Evolutionary conservation across 2,888 invertebrate genomes (phyloP), one percentile per base, ranked within the genome.

Genomic region (Hyalella azteca): DNA sequence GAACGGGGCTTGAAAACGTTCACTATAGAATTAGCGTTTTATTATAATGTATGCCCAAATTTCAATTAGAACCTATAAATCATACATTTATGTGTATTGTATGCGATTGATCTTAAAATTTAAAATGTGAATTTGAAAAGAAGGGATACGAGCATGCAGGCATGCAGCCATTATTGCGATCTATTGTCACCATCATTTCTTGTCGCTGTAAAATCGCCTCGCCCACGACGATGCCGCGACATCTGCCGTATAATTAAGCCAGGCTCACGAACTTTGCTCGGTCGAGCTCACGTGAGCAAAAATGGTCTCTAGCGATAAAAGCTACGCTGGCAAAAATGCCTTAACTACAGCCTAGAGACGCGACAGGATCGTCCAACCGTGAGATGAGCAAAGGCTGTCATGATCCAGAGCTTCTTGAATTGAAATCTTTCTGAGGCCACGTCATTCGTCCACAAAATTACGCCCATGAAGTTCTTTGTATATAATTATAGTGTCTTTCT

Each of bases 341-440:
- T 66, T 66, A 66, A 66, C 66, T 66, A 66, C 66, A 36, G 66
- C 66, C 32, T 36, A 66, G 66, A 66, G 36, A 36, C 66, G 66
- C 66, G 66, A 66, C 66, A 36, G 19, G 66, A 66, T 36, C 66
- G 66, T 36, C 66, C 66, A 36, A 66, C 66, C 66, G 66, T 66
- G 66, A 66, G 66, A 66, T 66, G 66, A 66, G 66, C 66, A 36
- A 66, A 66, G 66, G 66, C 66, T n/a, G 66, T 15, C 66, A 66
- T 66, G 66, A 66, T 66, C n/a, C 32, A 66, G 36, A 54, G 54
- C 54, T 54, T 29, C 54, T 13, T 54, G 54, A 54, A 54, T 54
- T 54, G 54, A 54, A 54, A 54, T 54, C 54, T 54, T 26, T 54
- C 66, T 66, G 22, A 19, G 36, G 66, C 66, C 32, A n/a, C n/a